Evolutionary conservation across 2,113 vertebrate genomes (phyloP).

Genomic region (Hippocampus zosterae): DNA sequence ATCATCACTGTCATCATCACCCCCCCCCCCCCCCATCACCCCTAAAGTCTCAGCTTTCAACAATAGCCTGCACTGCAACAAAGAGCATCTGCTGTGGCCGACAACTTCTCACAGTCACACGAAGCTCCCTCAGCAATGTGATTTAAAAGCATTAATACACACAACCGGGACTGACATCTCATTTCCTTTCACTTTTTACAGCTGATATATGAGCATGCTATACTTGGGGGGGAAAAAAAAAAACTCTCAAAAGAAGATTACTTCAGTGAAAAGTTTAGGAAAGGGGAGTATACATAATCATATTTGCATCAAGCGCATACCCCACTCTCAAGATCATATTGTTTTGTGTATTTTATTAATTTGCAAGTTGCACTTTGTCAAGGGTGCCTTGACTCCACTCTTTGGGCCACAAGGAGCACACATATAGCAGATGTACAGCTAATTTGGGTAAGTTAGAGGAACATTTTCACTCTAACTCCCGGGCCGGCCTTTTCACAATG

Average conservation of each 20-base stretch:
- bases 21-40: neutral
- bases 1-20: neutral
- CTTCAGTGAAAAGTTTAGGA: neutral
- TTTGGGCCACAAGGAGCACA: slow-evolving; percentile 18
- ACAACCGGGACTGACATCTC: neutral
- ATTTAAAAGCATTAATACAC: slow-evolving; percentile 2
- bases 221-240: neutral
- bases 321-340: neutral
- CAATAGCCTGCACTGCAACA: slow-evolving; percentile 69
- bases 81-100: slow-evolving; percentile 67
- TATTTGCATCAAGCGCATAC: too few relatives aligned
- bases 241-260: neutral
- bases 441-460: slow-evolving; percentile 41
- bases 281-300: neutral
- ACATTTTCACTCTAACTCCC: slow-evolving; percentile 36
- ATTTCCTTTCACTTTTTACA: neutral
- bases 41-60: slow-evolving; percentile 50
- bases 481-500: slow-evolving; percentile 43
- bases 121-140: slow-evolving; percentile 46
- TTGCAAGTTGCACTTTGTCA: neutral
- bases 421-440: slow-evolving; percentile 39
- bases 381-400: neutral
- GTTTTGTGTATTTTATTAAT: neutral
- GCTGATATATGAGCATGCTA: neutral
- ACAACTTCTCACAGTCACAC: slow-evolving; percentile 48